Conservation (phyloP, 2,888 invertebrate species). For the Tridacna crocea region DNA sequence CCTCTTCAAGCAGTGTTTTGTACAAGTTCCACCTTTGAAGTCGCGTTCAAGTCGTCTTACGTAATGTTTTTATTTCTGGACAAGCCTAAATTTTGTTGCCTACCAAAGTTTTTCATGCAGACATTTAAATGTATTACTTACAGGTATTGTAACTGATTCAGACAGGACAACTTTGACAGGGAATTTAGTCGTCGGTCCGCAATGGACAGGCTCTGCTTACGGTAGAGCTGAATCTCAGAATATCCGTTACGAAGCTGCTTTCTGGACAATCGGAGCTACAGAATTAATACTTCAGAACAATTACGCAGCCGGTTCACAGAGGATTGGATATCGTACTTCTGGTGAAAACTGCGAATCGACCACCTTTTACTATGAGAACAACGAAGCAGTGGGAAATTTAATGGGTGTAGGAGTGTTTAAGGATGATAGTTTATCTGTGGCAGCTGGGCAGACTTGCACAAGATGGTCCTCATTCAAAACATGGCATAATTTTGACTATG, state of each 20-base stretch:
- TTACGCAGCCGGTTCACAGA: conserved; percentile 72
- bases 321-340: conserved; percentile 65
- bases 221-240: conserved; percentile 68
- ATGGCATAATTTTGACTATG: conserved; percentile 73
- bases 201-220: conserved; percentile 76
- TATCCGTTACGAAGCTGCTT: conserved; percentile 55
- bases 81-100: too few species aligned
- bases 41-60: neutral
- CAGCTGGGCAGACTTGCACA: neutral
- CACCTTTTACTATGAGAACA: neutral
- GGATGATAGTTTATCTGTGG: conserved; percentile 49
- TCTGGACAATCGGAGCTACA: conserved; percentile 50
- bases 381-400: conserved; percentile 39
- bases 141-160: neutral
- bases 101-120: too few species aligned
- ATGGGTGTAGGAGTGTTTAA: conserved; percentile 65
- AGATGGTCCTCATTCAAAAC: conserved; percentile 67
- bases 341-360: conserved; percentile 58
- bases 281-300: conserved; percentile 66
- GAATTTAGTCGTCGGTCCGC: conserved; percentile 72
- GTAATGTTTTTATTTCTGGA: too few species aligned
- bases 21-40: neutral
- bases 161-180: neutral
- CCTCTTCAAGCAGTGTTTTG: neutral
- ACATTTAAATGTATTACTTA: neutral